phyloP scores from a whole-genome alignment of 2,888 invertebrate species.

The Psylliodes chrysocephalus region DNA sequence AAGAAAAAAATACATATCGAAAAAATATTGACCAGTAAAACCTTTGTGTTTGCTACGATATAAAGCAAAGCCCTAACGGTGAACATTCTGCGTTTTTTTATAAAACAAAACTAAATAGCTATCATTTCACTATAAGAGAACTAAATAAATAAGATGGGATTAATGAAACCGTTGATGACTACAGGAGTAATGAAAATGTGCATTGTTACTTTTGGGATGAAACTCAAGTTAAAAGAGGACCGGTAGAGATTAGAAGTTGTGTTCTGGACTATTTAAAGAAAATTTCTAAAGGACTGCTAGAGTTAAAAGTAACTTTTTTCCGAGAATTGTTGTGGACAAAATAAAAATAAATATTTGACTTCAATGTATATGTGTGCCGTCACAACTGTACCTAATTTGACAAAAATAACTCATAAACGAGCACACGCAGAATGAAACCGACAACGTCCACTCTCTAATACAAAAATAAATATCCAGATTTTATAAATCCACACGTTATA shows the following conservation, averaged over 20 bases:
- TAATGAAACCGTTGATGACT: background rate
- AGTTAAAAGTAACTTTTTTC: background rate
- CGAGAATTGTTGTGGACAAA: background rate
- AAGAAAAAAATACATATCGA: background rate
- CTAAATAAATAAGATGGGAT: background rate
- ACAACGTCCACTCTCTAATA: background rate
- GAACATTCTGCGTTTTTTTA: background rate
- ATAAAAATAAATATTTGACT: background rate
- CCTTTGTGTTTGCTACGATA: background rate
- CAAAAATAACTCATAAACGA: background rate
- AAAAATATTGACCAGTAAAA: background rate
- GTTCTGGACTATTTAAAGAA: background rate
- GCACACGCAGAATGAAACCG: background rate
- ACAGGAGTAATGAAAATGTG: background rate
- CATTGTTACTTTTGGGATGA: slow-evolving; percentile 9
- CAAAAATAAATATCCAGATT: background rate
- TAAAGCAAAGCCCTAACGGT: background rate
- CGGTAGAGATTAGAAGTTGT: background rate
- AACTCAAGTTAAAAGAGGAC: slow-evolving; percentile 1
- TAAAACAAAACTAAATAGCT: slow-evolving; percentile 1
- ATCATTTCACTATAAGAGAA: background rate
- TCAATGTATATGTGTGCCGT: background rate
- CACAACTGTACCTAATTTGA: background rate
- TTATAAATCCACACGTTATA: too few species aligned
- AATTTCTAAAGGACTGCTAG: background rate